phyloP scores from a whole-genome alignment of 2,888 invertebrate species.

The Parochlus steinenii region DNA sequence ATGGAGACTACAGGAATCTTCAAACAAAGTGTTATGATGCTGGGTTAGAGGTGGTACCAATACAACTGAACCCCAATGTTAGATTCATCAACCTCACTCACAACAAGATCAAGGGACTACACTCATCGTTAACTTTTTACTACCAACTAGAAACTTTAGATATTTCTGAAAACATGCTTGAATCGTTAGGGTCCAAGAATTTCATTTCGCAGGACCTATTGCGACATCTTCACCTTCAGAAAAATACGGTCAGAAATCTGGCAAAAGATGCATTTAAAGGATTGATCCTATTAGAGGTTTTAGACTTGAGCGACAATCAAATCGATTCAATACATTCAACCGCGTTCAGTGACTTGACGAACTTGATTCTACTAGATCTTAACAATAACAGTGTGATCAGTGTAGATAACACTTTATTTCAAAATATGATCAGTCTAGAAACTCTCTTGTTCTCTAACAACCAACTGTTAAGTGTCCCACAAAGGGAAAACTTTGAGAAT shows the following conservation, averaged over 20 bases:
- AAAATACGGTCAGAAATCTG: conserved; percentile 52
- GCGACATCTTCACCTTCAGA: conserved; percentile 56
- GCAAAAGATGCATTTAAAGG: conserved; percentile 64
- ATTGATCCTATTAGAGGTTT: conserved; percentile 42
- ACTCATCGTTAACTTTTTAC: conserved; percentile 65
- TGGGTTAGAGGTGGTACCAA: conserved; percentile 68
- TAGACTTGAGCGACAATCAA: conserved; percentile 64
- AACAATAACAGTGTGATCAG: conserved; percentile 59
- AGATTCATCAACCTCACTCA: conserved; percentile 67
- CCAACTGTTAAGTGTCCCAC: conserved; percentile 57
- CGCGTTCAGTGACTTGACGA: conserved; percentile 62
- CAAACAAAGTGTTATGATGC: conserved; percentile 62
- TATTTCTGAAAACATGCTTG: conserved; percentile 64
- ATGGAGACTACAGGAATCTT: conserved; percentile 52
- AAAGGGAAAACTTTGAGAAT: conserved; percentile 43
- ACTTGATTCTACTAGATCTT: conserved; percentile 55
- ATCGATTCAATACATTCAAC: conserved; percentile 53
- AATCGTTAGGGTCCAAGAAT: conserved; percentile 62
- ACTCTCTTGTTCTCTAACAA: conserved; percentile 62
- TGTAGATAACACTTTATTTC: conserved; percentile 53
- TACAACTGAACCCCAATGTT: conserved; percentile 76
- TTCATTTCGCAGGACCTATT: conserved; percentile 63
- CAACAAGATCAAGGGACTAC: conserved; percentile 64
- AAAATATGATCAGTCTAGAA: conserved; percentile 49
- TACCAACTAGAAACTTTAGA: conserved; percentile 63